A percentile compares a stretch with the other conserved stretches of the same genome.
Evolutionary conservation across 2,888 invertebrate species (phyloP).

Genomic region (Elaeidobius kamerunicus): DNA sequence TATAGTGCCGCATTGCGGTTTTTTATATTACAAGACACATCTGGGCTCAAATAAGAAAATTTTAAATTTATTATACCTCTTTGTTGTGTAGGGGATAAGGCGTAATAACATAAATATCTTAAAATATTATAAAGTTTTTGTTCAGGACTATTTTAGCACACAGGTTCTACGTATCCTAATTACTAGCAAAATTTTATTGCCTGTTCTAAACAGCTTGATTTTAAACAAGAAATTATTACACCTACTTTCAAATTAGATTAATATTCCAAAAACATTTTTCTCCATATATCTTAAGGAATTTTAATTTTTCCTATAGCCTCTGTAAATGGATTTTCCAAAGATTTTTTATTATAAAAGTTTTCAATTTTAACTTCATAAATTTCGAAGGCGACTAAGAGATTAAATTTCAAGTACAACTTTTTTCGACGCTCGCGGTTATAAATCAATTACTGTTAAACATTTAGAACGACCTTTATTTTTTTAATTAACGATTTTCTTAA

Average conservation of each 20-base stretch:
- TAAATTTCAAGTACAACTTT: constrained; percentile 11
- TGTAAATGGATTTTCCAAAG: constrained; percentile 15
- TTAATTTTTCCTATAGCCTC: constrained; percentile 10
- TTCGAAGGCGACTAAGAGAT: constrained; percentile 12
- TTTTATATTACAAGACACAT: constrained; percentile 27
- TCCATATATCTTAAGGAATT: constrained; percentile 6
- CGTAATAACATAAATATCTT: too few species aligned
- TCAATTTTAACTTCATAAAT: constrained; percentile 27
- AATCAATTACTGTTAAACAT: background rate
- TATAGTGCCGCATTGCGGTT: constrained; percentile 27
- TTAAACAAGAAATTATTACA: too few species aligned
- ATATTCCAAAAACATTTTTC: too few species aligned
- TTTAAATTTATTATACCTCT: constrained; percentile 23
- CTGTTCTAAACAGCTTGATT: too few species aligned
- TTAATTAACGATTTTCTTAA: constrained; percentile 3
- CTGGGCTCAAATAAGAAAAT: constrained; percentile 26
- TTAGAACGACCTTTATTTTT: background rate
- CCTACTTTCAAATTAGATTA: too few species aligned
- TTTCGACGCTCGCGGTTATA: background rate
- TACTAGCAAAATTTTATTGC: too few species aligned
- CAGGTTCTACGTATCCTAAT: too few species aligned
- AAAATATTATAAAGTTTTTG: too few species aligned
- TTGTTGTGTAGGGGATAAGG: constrained; percentile 16
- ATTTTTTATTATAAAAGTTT: constrained; percentile 25
- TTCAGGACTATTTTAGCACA: too few species aligned